Base-by-base conservation (phyloP, 2,113 vertebrate genomes). In the Pholis gunnellus region DNA sequence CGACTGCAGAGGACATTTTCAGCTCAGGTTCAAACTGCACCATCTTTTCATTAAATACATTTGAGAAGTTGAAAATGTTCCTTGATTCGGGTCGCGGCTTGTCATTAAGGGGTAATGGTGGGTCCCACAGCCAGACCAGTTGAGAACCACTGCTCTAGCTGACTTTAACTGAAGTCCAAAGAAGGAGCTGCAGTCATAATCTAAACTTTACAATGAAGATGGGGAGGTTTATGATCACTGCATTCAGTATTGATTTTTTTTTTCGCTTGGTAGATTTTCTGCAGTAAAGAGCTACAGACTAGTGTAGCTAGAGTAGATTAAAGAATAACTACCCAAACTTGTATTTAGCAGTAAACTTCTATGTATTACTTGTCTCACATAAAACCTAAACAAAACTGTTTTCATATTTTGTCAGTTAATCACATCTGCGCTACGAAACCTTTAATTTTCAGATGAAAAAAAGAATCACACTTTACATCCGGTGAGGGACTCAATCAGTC, bases 401-500 rank as follows among this genome's bases (percentile, higher is more conserved):
- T n/a, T 13, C 1, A 22, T 52, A 22, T 52, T 20, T n/a, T 52
- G 20, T 52, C 20, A 52, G 50, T 22, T 52, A 9, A 52, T 50
- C 14, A 18, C 46, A 50, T 50, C 2, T 50, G 48, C 2, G 18
- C 48, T 50, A 50, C 10, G n/a, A 56, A 56, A 9, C 6, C 57
- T 1, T 6, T 29, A 6, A 18, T 60, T 34, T 15, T 31, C 0
- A 15, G 27, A 57, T 5, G 54, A 22, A n/a, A 54, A 54, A 17
- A 48, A 48, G 50, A 57, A 25, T 48, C 46, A 25, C 40, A 44
- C 38, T n/a, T 69, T 46, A 83, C 9, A 59, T 74, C 50, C 13
- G 34, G 29, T 59, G 46, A 59, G 25, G 48, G 22, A 22, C 65
- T 69, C 22, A 34, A 48, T 73, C 69, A 59, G 15, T 70, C 75